Evolutionary conservation across 2,797 vertebrate genomes (phyloP).

Genomic region (Sphenodon punctatus): DNA sequence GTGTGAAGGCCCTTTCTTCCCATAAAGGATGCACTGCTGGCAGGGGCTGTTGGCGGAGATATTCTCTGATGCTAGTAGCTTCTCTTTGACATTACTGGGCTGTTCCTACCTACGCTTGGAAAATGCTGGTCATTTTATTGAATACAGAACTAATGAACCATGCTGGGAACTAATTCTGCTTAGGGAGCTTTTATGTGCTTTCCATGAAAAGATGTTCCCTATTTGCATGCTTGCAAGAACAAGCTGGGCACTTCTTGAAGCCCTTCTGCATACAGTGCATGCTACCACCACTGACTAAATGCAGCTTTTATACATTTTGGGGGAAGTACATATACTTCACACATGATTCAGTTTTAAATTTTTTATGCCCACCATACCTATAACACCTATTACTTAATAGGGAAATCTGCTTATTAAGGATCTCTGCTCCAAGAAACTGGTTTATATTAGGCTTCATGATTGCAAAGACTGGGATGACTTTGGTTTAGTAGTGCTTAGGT

Average conservation of each 20-base stretch:
- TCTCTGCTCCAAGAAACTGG: neutral
- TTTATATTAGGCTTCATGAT: neutral
- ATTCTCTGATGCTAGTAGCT: neutral
- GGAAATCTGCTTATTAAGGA: slow-evolving; percentile 15
- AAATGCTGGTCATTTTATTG: too few species aligned
- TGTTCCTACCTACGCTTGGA: slow-evolving; percentile 1
- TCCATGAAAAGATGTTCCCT: neutral
- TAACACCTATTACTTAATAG: slow-evolving; percentile 20
- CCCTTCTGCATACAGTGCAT: too few species aligned
- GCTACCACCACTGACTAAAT: too few species aligned
- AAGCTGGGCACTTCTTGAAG: neutral
- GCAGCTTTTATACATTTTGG: too few species aligned
- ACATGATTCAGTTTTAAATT: too few species aligned
- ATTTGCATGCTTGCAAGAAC: neutral
- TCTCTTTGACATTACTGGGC: neutral
- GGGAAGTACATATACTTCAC: too few species aligned
- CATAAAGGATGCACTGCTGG: neutral
- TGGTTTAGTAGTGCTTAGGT: neutral
- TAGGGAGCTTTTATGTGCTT: neutral
- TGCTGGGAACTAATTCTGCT: neutral
- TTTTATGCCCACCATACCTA: slow-evolving; percentile 3
- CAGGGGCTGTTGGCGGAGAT: neutral
- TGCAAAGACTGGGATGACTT: slow-evolving; percentile 31
- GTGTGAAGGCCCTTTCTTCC: neutral
- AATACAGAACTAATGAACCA: slow-evolving; percentile 10